phyloP scores from a whole-genome alignment of 2,888 invertebrate species.

The Hipparchia sbordonii region DNA sequence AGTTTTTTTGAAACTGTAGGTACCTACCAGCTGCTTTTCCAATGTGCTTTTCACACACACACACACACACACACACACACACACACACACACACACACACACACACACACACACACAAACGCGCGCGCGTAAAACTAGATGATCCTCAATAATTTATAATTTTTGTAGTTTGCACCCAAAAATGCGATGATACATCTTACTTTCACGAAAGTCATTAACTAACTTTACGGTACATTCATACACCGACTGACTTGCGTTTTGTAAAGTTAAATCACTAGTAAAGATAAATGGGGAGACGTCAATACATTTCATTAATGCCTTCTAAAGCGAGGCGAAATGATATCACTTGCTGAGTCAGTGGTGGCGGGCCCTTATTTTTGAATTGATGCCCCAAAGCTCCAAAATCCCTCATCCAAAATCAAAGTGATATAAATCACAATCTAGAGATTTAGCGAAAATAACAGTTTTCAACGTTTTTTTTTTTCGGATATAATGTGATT shows the following conservation, averaged over 20 bases:
- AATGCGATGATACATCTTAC: background rate
- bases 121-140: too few relatives aligned
- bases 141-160: too few relatives aligned
- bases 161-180: background rate
- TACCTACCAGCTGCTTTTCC: too few relatives aligned
- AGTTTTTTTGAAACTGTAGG: too few relatives aligned
- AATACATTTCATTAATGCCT: conserved; percentile 43
- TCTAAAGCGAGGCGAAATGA: conserved; percentile 18
- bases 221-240: background rate
- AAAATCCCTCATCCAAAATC: background rate
- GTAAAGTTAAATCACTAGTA: conserved; percentile 46
- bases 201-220: background rate
- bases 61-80: too few relatives aligned
- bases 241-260: conserved; percentile 46
- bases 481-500: too few relatives aligned
- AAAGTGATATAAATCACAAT: background rate
- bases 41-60: too few relatives aligned
- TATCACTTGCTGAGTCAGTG: conserved; percentile 37
- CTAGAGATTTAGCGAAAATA: background rate
- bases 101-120: too few relatives aligned
- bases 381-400: conserved; percentile 28
- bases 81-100: too few relatives aligned
- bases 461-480: background rate
- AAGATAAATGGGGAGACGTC: conserved; percentile 49
- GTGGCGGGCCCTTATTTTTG: conserved; percentile 37